These are phyloP conservation scores for Morphnarchus princeps DNA, from an alignment of 2,113 vertebrate genomes.

Conservation along the genomic window DNA sequence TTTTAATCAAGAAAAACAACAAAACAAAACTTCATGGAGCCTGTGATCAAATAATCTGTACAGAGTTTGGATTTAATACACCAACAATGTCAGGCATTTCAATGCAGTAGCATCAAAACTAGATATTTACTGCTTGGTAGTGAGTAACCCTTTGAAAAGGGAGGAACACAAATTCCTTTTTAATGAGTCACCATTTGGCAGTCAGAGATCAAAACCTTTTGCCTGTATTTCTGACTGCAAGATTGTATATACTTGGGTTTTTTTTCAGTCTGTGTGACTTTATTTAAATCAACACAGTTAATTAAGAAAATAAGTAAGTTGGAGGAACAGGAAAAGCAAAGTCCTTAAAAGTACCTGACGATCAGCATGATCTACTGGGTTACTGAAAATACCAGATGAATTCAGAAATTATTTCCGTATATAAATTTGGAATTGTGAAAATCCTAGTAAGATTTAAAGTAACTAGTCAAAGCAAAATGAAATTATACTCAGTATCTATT, in stretches of 20 bases:
- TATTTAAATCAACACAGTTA: not conserved
- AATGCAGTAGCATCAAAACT: slow-evolving; percentile 51
- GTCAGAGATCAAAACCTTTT: slow-evolving; percentile 51
- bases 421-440: not conserved
- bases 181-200: slow-evolving; percentile 67
- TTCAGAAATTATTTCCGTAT: not conserved
- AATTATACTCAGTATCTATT: not conserved
- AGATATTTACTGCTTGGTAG: slow-evolving; percentile 48
- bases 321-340: not conserved
- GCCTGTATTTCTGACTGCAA: slow-evolving; percentile 49
- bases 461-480: not conserved
- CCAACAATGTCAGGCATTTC: slow-evolving; percentile 36
- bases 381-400: not conserved
- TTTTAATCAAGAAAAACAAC: not conserved
- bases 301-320: slow-evolving; percentile 2
- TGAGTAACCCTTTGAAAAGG: slow-evolving; percentile 50
- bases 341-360: not conserved
- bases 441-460: not conserved
- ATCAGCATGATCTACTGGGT: not conserved
- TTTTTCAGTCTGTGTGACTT: not conserved
- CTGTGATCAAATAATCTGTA: not conserved
- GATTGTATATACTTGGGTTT: not conserved
- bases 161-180: slow-evolving; percentile 62
- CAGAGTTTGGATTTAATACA: not conserved
- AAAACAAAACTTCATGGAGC: not conserved